Evolutionary conservation across 2,797 vertebrate genomes (phyloP).

Genomic region (Eremophila alpestris): DNA sequence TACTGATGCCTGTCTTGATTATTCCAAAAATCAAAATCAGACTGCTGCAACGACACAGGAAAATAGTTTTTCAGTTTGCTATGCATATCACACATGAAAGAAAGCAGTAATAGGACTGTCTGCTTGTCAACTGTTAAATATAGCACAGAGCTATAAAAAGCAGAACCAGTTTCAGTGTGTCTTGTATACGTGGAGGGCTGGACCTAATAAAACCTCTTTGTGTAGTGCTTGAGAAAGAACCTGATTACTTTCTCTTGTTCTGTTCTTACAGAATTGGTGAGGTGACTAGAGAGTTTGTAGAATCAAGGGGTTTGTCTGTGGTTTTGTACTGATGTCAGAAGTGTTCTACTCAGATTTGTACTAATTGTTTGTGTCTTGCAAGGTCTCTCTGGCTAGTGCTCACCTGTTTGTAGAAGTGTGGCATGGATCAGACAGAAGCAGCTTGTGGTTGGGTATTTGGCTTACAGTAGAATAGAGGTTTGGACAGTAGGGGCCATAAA

Average conservation of each 20-base stretch:
- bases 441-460: neutral
- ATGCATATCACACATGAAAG: neutral
- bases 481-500: neutral
- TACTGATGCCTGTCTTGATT: neutral
- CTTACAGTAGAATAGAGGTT: neutral
- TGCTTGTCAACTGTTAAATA: conserved; percentile 22
- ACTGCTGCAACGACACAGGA: neutral
- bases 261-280: neutral
- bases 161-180: neutral
- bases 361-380: neutral
- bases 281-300: neutral
- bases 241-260: neutral
- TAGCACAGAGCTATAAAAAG: neutral
- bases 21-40: conserved; percentile 1
- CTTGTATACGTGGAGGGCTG: neutral
- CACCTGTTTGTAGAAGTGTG: neutral
- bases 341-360: neutral
- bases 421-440: neutral
- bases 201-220: neutral
- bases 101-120: neutral
- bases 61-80: neutral
- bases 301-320: neutral
- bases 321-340: neutral
- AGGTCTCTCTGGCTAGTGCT: neutral
- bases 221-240: neutral